Base-by-base conservation (phyloP, 2,797 vertebrate species). In the Gila robusta region DNA sequence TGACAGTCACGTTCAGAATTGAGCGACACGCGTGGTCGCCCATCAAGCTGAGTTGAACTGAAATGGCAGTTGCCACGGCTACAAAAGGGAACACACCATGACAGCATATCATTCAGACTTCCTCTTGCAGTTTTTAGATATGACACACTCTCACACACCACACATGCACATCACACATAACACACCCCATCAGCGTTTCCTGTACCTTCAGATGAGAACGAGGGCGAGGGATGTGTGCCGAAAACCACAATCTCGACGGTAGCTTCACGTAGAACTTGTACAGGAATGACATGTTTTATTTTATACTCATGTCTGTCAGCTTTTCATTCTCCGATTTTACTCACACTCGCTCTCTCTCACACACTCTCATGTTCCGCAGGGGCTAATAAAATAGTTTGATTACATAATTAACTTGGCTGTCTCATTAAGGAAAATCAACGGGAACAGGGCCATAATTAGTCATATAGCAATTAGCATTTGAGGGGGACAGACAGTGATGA, bases 391-490 rank as follows among this genome's bases (percentile, higher is more conserved):
- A 97, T 97, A 95, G 96, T 96, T 95, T 94, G 94, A 97, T 97
- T 97, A 96, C 96, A 96, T 97, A 97, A 97, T 97, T 96, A 97
- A 96, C 96, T 96, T 96, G 96, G 96, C 96, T 97, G 96, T 97
- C 96, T 97, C 96, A 96, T 97, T 97, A 96, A 93, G 95, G 95
- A 96, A 96, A 96, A 96, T 96, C 95, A 96, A 96, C 95, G 97
- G 94, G 96, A 97, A 96, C 96, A 96, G 95, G 95, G 96, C 95
- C 96, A 95, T 97, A 96, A 96, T 97, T 97, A 97, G 96, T 97
- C 95, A 96, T 96, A 95, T 94, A 90, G 95, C 95, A 97, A 97
- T 97, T 97, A 97, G 95, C 94, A 96, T 95, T 94, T 94, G 96
- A 95, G 96, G 95, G 96, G 95, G 96, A 96, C 93, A 93, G 90